phyloP scores from a whole-genome alignment of 92 coral and sea anemone species.

The Phenganax subtilis region DNA sequence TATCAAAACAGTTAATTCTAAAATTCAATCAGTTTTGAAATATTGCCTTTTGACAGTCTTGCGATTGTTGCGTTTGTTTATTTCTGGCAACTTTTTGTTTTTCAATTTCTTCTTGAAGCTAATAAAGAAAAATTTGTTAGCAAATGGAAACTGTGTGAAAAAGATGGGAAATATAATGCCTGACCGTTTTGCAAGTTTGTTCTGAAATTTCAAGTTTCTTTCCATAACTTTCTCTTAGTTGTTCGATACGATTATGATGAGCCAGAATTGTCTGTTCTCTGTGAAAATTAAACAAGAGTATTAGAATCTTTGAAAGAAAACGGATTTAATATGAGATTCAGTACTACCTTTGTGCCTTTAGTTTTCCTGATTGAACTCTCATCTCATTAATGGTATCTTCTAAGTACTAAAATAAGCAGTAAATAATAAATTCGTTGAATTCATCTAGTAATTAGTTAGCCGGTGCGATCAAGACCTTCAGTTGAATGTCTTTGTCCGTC shows the following conservation, averaged over 20 bases:
- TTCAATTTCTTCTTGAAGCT: slow-evolving; percentile 64
- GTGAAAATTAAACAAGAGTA: neutral
- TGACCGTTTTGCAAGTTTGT: slow-evolving; percentile 14
- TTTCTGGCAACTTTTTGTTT: slow-evolving; percentile 46
- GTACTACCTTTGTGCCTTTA: slow-evolving; percentile 64
- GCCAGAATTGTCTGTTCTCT: slow-evolving; percentile 85
- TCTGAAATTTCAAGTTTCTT: slow-evolving; percentile 79
- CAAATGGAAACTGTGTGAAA: too few relatives aligned
- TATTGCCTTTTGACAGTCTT: slow-evolving; percentile 63
- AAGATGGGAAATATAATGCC: neutral
- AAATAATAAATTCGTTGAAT: neutral
- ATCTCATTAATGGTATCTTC: slow-evolving; percentile 51
- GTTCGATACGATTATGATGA: slow-evolving; percentile 93
- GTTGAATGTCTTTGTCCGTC: slow-evolving; percentile 55
- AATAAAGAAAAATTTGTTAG: neutral
- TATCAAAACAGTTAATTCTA: neutral
- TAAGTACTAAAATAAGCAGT: slow-evolving; percentile 42
- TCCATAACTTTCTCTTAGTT: slow-evolving; percentile 87
- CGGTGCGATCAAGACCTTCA: slow-evolving; percentile 51
- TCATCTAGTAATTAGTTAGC: neutral
- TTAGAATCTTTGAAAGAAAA: neutral
- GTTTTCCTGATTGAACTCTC: slow-evolving; percentile 57
- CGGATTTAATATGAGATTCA: too few relatives aligned
- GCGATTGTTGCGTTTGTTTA: slow-evolving; percentile 58
- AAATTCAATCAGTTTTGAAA: slow-evolving; percentile 64